Base-by-base conservation (phyloP, 2,113 vertebrate genomes). In the Accipiter virgatus region DNA sequence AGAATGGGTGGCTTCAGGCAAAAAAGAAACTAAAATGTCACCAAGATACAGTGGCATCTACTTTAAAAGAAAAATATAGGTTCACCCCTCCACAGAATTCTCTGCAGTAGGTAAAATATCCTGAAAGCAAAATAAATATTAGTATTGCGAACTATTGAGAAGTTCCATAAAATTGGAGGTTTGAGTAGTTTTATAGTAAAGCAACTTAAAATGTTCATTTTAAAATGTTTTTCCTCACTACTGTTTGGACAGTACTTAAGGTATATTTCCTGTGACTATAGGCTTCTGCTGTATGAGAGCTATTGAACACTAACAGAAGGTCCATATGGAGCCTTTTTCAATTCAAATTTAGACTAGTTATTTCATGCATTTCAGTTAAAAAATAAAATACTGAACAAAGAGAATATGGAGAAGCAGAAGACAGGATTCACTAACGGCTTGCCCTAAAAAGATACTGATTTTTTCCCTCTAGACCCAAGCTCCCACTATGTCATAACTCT, bases 401-500 rank as follows among this genome's bases (percentile, higher is more conserved):
- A 13, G 13, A 26, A 10, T 6, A 3, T 9, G 48, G 17, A 83
- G 59, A 62, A 84, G 53, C 25, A 68, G 61, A 26, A 82, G n/a
- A 23, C 7, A 43, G 19, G 40, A 40, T 38, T 80, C 27, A 2
- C 40, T 56, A 13, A 34, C 6, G 45, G n/a, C 43, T 31, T 53
- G 52, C 26, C 21, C 58, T 84, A 42, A 78, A 59, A 45, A 4
- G 3, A 34, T 2, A 1, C 22, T 45, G 3, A 12, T 70, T 55
- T 70, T 81, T 78, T 27, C 40, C n/a, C 21, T 87, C 71, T 96
- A 99, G 99, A 99, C 92, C 98, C 99, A 77, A 99, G 99, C 95
- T 99, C 99, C 19, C 99, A 99, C 96, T 99, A 99, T 1, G 99
- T 99, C 88, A 99, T 99, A 95, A 99, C 99, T 27, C 98, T 99